Evolutionary conservation across 2,113 vertebrate species (phyloP).

Genomic region (Etheostoma cragini): DNA sequence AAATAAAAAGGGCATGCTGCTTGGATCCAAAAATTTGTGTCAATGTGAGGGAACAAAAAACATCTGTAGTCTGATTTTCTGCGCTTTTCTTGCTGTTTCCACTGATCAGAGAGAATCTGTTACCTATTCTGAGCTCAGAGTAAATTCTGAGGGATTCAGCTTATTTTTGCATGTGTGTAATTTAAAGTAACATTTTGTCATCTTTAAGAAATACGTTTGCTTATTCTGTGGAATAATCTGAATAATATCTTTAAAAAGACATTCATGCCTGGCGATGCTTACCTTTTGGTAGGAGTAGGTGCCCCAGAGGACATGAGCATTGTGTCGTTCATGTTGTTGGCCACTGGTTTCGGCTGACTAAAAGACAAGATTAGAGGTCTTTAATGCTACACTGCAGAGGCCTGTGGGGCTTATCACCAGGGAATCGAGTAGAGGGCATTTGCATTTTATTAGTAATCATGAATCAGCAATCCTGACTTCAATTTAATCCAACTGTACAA

Average conservation of each 20-base stretch:
- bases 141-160: not conserved
- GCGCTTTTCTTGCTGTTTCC: conserved; percentile 6
- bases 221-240: conserved; percentile 12
- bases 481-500: conserved; percentile 51
- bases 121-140: conserved; percentile 15
- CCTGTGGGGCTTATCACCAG: conserved; percentile 54
- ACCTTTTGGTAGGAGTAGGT: conserved; percentile 95
- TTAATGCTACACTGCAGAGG: conserved; percentile 72
- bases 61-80: conserved; percentile 41
- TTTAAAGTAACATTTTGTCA: conserved; percentile 20
- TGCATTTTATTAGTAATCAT: conserved; percentile 73
- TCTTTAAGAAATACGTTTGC: conserved; percentile 3
- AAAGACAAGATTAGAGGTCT: conserved; percentile 82
- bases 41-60: conserved; percentile 51
- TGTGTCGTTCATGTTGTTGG: conserved; percentile 91
- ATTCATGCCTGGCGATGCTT: conserved; percentile 54
- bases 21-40: conserved; percentile 42
- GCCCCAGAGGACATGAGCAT: conserved; percentile 90
- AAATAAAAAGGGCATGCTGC: conserved; percentile 45
- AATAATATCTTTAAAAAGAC: conserved; percentile 11
- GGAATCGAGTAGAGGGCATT: conserved; percentile 57
- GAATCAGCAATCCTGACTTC: conserved; percentile 64
- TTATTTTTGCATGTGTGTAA: conserved; percentile 6
- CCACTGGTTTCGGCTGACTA: conserved; percentile 89
- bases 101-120: conserved; percentile 23